A percentile compares a stretch with the other conserved stretches of the same genome.
These are phyloP conservation scores for Drosophila parvula DNA, from an alignment of 1,140 invertebrate species.

Conservation along the genomic window DNA sequence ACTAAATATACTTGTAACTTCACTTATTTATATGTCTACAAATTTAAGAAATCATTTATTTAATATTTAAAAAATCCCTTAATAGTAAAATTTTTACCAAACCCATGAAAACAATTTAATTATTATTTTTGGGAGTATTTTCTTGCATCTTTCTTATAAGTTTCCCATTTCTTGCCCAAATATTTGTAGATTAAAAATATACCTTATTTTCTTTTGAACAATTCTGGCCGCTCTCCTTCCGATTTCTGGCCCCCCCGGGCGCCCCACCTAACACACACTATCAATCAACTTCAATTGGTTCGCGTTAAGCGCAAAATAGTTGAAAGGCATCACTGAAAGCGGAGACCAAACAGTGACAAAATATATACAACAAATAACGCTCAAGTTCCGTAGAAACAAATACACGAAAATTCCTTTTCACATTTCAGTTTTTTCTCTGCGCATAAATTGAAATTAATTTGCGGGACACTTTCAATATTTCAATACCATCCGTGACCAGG, in stretches of 20 bases:
- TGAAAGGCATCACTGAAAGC: conserved; percentile 38
- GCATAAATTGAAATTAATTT: conserved; percentile 80
- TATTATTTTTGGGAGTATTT: too few species aligned
- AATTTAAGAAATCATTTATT: too few species aligned
- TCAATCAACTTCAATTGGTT: conserved; percentile 79
- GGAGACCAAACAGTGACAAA: conserved; percentile 48
- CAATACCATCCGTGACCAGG: conserved; percentile 39
- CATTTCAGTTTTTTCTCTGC: conserved; percentile 28
- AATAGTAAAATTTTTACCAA: too few species aligned
- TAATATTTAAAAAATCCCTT: too few species aligned
- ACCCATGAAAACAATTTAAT: too few species aligned
- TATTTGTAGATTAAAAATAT: conserved; percentile 18
- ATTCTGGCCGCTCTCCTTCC: conserved; percentile 9
- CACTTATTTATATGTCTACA: too few species aligned
- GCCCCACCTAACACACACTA: conserved; percentile 37
- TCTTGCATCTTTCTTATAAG: neutral
- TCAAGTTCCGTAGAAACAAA: conserved; percentile 60
- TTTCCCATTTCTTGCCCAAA: neutral
- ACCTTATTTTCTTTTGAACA: conserved; percentile 26
- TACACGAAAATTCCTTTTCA: conserved; percentile 63
- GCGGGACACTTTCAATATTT: conserved; percentile 77
- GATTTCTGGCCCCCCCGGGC: conserved; percentile 12
- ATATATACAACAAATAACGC: conserved; percentile 38
- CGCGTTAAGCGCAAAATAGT: conserved; percentile 77
- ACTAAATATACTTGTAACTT: too few species aligned